Evolutionary conservation across 2,888 invertebrate genomes (phyloP).

Genomic region (Trachelus iudaicus): DNA sequence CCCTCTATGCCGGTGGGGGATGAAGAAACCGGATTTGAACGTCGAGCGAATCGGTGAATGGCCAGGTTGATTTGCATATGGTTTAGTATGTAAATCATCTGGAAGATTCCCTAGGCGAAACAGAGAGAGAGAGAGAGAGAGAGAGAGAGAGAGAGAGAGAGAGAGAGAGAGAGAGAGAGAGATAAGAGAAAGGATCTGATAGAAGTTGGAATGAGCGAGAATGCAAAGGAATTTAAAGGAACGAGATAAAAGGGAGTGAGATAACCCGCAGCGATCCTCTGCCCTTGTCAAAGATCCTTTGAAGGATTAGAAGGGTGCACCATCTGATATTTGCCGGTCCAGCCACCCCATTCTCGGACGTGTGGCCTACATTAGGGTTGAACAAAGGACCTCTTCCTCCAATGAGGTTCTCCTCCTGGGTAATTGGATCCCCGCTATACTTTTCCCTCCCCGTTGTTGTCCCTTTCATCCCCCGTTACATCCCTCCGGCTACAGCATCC

Average conservation of each 20-base stretch:
- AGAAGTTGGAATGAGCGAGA: neutral
- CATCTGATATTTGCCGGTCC: neutral
- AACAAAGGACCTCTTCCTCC: slow-evolving; percentile 13
- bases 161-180: neutral
- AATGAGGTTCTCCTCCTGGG: neutral
- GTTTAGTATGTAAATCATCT: slow-evolving; percentile 42
- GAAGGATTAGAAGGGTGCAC: slow-evolving; percentile 6
- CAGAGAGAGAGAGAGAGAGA: neutral
- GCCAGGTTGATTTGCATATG: slow-evolving; percentile 38
- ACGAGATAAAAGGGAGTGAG: neutral
- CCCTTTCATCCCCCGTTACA: neutral
- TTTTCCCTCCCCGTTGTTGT: neutral
- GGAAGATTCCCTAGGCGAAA: slow-evolving; percentile 28
- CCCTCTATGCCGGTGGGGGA: neutral
- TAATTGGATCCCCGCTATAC: neutral
- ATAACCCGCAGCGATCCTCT: slow-evolving; percentile 5
- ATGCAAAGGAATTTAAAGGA: neutral
- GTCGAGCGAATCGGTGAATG: slow-evolving; percentile 35
- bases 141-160: neutral
- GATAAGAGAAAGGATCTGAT: neutral
- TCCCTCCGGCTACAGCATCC: neutral
- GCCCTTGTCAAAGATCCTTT: slow-evolving; percentile 15
- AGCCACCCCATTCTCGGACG: slow-evolving; percentile 13
- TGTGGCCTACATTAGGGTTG: slow-evolving; percentile 34
- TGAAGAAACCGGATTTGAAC: slow-evolving; percentile 25